Percentiles rank a stretch among this genome's conserved stretches.
These are phyloP conservation scores for Pseudomyrmex cubaensis DNA, from an alignment of 1,140 invertebrate genomes.

Conservation along the genomic window DNA sequence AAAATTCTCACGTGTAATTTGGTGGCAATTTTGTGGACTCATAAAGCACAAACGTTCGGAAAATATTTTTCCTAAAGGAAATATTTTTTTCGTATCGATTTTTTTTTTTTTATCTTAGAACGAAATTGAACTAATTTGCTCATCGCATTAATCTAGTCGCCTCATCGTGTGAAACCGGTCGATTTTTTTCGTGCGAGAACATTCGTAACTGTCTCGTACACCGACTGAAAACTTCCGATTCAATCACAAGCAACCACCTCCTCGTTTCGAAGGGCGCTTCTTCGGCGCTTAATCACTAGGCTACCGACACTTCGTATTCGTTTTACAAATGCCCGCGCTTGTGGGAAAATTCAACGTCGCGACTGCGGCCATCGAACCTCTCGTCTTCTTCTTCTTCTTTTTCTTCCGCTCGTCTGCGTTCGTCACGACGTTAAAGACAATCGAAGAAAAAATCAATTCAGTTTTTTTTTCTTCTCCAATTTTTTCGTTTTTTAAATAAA, in stretches of 20 bases:
- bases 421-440: background rate
- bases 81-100: background rate
- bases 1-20: background rate
- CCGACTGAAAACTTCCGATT: conserved; percentile 43
- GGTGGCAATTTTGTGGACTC: too few relatives aligned
- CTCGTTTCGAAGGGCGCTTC: conserved; percentile 59
- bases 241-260: conserved; percentile 48
- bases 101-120: background rate
- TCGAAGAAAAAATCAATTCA: background rate
- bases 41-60: background rate
- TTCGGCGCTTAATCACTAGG: conserved; percentile 60
- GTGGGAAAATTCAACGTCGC: conserved; percentile 21
- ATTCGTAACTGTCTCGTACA: conserved; percentile 62
- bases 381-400: background rate
- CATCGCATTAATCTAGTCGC: background rate
- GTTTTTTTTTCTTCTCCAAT: background rate
- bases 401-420: conserved; percentile 19
- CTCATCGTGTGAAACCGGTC: conserved; percentile 44
- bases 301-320: conserved; percentile 57
- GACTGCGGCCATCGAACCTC: conserved; percentile 29
- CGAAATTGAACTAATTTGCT: background rate
- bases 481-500: too few relatives aligned
- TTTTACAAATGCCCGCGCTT: conserved; percentile 46
- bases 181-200: conserved; percentile 14
- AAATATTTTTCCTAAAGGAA: too few relatives aligned